Percentiles rank a stretch among this genome's conserved stretches.
These are phyloP conservation scores for Apodemus speciosus DNA, from an alignment of 2,113 vertebrate genomes.

Conservation along the genomic window DNA sequence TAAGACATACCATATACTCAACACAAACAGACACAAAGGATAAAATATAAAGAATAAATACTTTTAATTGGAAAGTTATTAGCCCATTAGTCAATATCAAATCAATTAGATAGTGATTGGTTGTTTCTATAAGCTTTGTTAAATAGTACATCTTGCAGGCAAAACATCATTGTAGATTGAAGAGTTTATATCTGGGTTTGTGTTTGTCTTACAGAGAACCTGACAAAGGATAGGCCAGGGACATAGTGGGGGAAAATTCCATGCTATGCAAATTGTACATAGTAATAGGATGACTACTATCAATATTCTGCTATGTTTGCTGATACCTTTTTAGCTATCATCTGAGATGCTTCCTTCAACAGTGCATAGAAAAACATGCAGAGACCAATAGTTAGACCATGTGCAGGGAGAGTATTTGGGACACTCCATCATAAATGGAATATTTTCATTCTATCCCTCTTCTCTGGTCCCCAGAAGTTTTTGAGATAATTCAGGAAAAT, in stretches of 20 bases:
- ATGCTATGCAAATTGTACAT: background rate
- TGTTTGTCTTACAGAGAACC: background rate
- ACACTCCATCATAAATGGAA: background rate
- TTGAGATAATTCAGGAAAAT: background rate
- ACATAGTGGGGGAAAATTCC: background rate
- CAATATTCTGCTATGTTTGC: no score
- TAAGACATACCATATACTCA: background rate
- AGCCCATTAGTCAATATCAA: background rate
- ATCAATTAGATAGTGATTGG: background rate
- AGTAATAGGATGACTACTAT: background rate
- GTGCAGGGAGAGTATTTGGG: background rate
- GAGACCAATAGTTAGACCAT: background rate
- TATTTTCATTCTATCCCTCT: background rate
- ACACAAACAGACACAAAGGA: background rate
- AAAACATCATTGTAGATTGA: background rate
- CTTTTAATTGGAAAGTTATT: background rate
- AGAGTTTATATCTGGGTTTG: background rate
- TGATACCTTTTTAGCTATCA: no score
- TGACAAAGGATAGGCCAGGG: accelerated
- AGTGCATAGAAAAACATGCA: background rate
- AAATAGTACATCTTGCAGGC: no score
- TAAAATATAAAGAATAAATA: background rate
- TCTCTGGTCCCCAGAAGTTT: background rate
- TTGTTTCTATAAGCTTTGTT: background rate
- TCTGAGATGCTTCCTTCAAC: background rate